phyloP scores from a whole-genome alignment of 1,140 invertebrate genomes.

The Hyposmocoma kahamanoa region DNA sequence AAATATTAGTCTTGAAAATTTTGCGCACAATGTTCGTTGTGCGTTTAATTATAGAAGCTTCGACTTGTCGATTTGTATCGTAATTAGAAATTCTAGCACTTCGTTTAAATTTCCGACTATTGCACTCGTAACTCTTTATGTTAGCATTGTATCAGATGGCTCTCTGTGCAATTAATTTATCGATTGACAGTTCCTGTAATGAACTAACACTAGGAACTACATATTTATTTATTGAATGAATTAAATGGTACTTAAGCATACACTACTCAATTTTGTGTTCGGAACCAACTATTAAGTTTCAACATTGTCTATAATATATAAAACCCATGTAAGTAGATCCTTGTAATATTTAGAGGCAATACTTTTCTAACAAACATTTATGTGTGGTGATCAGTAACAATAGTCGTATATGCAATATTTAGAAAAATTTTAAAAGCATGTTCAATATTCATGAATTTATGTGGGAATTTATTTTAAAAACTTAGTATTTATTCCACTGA shows the following conservation, averaged over 20 bases:
- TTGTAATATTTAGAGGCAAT: constrained; percentile 65
- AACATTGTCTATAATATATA: constrained; percentile 34
- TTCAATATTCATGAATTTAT: constrained; percentile 47
- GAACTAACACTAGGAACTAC: no score
- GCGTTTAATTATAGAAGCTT: constrained; percentile 58
- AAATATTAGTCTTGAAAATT: constrained; percentile 33
- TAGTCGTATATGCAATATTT: constrained; percentile 61
- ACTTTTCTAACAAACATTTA: constrained; percentile 67
- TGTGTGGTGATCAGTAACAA: constrained; percentile 58
- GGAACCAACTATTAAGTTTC: constrained; percentile 39
- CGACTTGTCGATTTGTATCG: constrained; percentile 57
- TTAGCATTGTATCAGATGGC: constrained; percentile 43
- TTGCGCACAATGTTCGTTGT: constrained; percentile 45
- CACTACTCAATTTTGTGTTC: constrained; percentile 31
- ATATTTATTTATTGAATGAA: constrained; percentile 33
- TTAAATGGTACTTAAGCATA: constrained; percentile 56
- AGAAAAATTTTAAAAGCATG: constrained; percentile 47
- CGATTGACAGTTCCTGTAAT: background rate
- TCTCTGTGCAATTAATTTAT: constrained; percentile 47
- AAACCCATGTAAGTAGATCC: constrained; percentile 52
- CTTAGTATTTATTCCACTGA: constrained; percentile 37
- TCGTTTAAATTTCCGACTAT: constrained; percentile 52
- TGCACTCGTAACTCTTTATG: constrained; percentile 44
- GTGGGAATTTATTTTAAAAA: constrained; percentile 32
- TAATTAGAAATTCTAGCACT: constrained; percentile 61